Base-by-base conservation (phyloP, 2,797 vertebrate species). In the Acanthiza pusilla region DNA sequence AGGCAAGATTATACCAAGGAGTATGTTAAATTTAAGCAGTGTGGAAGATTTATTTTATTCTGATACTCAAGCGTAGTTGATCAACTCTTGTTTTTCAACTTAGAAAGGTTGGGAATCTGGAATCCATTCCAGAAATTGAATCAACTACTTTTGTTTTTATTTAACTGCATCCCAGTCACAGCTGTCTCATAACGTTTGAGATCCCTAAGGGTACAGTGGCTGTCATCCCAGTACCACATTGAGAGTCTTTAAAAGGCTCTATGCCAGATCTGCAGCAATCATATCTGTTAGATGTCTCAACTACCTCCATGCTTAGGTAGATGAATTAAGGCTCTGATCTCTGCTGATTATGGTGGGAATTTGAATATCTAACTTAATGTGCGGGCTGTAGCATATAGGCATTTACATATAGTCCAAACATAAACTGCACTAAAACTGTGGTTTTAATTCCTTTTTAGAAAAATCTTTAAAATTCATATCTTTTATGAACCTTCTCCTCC, bases 401-500 rank as follows among this genome's bases (percentile, higher is more conserved):
- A 54, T 11, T 80, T 55, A 53, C 10, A 38, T 26, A 9, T 3
- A 27, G 20, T 43, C 67, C 85, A 85, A 91, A 40, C 29, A 45
- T 32, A 68, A 74, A 38, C 11, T 61, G 47, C 22, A 32, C 50
- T 76, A 51, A 0, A 2, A 21, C 0, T 3, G 1, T 29, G 48
- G 16, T 43, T 86, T 61, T 57, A 40, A 72, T 72, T 91, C 5
- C 2, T 85, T 87, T 72, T 72, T 9, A 42, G 15, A 5, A 42
- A 72, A 77, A n/a, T 27, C 11, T 48, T 71, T 81, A 54, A 65
- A 78, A 75, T 10, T 2, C 1, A 3, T 32, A 14, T 42, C 1
- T 17, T 16, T 72, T 42, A 23, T 18, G 47, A 89, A 85, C 23
- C 22, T 47, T 68, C 27, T 86, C 9, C 9, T 62, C 25, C 12